Conservation (phyloP, 2,113 vertebrate genomes). For the Pogonocichla stellata region DNA sequence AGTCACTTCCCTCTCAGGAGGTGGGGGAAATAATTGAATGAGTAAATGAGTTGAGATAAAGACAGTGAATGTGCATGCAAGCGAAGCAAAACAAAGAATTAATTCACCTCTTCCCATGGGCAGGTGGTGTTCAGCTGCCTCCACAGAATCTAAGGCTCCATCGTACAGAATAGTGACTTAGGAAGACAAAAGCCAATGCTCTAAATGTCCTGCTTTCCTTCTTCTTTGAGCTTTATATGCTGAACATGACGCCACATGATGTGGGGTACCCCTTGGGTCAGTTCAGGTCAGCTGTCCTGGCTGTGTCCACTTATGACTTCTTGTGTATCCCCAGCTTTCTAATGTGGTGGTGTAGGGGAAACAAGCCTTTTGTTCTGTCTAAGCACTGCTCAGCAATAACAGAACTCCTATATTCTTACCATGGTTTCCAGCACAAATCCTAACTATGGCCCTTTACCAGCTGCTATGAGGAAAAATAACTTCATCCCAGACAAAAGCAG, state of each 20-base stretch:
- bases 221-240: background rate
- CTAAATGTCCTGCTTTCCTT: background rate
- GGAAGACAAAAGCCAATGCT: background rate
- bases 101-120: background rate
- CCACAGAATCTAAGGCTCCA: background rate
- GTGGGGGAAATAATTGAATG: background rate
- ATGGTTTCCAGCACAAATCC: background rate
- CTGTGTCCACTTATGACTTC: background rate
- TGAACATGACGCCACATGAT: background rate
- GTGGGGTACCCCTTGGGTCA: background rate
- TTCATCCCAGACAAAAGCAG: background rate
- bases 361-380: background rate
- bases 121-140: background rate
- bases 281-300: background rate
- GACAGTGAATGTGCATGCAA: background rate
- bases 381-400: background rate
- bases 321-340: background rate
- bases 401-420: background rate
- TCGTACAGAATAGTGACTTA: background rate
- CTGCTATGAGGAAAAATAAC: background rate
- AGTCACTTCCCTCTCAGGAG: background rate
- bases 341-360: background rate
- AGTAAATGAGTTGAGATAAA: background rate
- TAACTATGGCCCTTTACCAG: background rate
- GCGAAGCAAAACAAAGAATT: background rate